Percentiles rank a stretch among this genome's conserved stretches.
phyloP scores from a whole-genome alignment of 1,140 invertebrate genomes.

The Drosophila tsacasi region DNA sequence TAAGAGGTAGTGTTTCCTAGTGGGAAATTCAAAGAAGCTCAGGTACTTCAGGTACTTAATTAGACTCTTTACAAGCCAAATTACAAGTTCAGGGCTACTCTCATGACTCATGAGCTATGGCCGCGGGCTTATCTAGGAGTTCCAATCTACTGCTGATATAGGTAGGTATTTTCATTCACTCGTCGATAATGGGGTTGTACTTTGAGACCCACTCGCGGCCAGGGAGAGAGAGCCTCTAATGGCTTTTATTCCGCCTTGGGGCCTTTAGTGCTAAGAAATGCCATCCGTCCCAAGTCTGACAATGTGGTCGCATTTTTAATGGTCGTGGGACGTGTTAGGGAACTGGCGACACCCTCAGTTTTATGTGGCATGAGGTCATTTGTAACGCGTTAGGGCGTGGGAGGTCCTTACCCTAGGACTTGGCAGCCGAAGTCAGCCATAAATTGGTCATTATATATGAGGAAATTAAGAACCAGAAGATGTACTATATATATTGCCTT shows the following conservation, averaged over 20 bases:
- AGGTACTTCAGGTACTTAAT: background rate
- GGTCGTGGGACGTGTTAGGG: slow-evolving; percentile 6
- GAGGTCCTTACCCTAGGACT: slow-evolving; percentile 20
- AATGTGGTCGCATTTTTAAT: slow-evolving; percentile 29
- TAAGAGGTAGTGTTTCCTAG: background rate
- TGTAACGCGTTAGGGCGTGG: slow-evolving; percentile 1
- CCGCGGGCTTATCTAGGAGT: slow-evolving; percentile 18
- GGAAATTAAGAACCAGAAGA: background rate
- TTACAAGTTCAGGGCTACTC: slow-evolving; percentile 23
- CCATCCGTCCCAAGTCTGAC: slow-evolving; percentile 21
- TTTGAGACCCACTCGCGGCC: slow-evolving; percentile 23
- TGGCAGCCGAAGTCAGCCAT: slow-evolving; percentile 1
- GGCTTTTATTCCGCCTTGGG: slow-evolving; percentile 5
- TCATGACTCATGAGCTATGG: slow-evolving; percentile 29
- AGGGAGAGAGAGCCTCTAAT: slow-evolving; percentile 13
- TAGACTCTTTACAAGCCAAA: background rate
- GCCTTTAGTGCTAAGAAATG: slow-evolving; percentile 2
- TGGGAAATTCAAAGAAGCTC: background rate
- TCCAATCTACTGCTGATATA: slow-evolving; percentile 38
- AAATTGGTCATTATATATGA: background rate
- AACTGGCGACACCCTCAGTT: background rate
- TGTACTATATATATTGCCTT: slow-evolving; percentile 3
- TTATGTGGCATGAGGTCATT: slow-evolving; percentile 41
- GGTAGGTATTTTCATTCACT: slow-evolving; percentile 4
- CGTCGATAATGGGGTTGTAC: slow-evolving; percentile 37